A percentile compares a stretch with the other conserved stretches of the same genome.
Evolutionary conservation across 2,113 vertebrate genomes (phyloP).

Genomic region (Melierax canorus): DNA sequence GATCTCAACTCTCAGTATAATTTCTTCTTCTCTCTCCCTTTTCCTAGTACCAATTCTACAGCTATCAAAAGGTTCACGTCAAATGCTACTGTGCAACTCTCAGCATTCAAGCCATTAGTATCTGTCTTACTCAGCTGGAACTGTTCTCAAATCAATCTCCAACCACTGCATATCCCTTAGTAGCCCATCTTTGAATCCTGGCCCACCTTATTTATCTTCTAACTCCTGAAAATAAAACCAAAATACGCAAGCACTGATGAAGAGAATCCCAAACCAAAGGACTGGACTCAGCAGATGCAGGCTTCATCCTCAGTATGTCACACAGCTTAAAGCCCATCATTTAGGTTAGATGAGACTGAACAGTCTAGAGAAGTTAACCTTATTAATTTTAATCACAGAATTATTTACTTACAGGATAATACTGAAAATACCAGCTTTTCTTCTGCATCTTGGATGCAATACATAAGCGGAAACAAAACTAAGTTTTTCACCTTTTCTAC

Average conservation of each 20-base stretch:
- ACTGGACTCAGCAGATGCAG: background rate
- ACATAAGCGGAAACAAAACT: fast-evolving
- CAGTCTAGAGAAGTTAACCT: background rate
- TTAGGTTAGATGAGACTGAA: background rate
- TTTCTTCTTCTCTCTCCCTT: background rate
- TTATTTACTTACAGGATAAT: background rate
- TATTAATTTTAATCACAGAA: background rate
- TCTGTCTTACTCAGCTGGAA: background rate
- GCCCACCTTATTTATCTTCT: background rate
- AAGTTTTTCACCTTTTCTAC: background rate
- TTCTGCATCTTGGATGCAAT: background rate
- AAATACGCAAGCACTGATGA: background rate
- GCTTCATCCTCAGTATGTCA: background rate
- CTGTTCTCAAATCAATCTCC: background rate
- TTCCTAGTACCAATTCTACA: background rate
- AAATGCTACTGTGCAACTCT: background rate
- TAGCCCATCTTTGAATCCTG: background rate
- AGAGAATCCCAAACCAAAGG: background rate
- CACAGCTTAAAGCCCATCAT: background rate
- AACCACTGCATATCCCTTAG: background rate
- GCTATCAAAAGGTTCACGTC: background rate
- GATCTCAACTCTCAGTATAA: background rate
- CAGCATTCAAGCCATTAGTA: background rate
- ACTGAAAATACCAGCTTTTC: background rate
- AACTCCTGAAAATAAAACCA: background rate